Percentiles rank a stretch among this genome's conserved stretches.
Conservation (phyloP, 2,888 invertebrate genomes). For the Chrysopilus asiliformis region DNA sequence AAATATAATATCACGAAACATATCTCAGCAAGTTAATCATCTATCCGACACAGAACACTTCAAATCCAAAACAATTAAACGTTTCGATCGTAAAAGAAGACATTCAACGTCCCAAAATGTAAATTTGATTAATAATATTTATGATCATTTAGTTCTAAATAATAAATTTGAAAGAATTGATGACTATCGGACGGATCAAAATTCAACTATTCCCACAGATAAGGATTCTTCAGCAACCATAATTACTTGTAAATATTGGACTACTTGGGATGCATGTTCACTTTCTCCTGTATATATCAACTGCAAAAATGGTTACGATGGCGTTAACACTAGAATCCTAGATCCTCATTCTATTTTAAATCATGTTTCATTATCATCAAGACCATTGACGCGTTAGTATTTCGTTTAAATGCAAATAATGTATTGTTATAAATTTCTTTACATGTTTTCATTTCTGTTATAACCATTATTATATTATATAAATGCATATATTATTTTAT, state of each 20-base stretch:
- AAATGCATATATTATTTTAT: too few species aligned
- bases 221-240: conserved; percentile 18
- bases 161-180: conserved; percentile 12
- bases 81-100: conserved; percentile 44
- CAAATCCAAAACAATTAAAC: conserved; percentile 14
- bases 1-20: conserved; percentile 15
- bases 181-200: conserved; percentile 9
- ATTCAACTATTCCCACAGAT: not conserved
- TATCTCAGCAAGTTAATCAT: conserved; percentile 1
- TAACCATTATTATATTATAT: too few species aligned
- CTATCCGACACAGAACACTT: not conserved
- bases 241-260: conserved; percentile 28
- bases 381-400: conserved; percentile 25
- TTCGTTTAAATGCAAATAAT: conserved; percentile 3
- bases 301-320: conserved; percentile 19
- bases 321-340: conserved; percentile 13
- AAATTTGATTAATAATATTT: conserved; percentile 11
- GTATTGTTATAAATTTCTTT: conserved; percentile 2
- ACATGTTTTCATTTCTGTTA: conserved; percentile 1
- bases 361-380: conserved; percentile 25
- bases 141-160: conserved; percentile 1
- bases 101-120: conserved; percentile 38
- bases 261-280: conserved; percentile 17
- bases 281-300: conserved; percentile 18
- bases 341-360: conserved; percentile 24